A percentile compares a stretch with the other conserved stretches of the same genome.
Evolutionary conservation across 2,113 vertebrate genomes (phyloP).

Genomic region (Amblyopsis rosae): DNA sequence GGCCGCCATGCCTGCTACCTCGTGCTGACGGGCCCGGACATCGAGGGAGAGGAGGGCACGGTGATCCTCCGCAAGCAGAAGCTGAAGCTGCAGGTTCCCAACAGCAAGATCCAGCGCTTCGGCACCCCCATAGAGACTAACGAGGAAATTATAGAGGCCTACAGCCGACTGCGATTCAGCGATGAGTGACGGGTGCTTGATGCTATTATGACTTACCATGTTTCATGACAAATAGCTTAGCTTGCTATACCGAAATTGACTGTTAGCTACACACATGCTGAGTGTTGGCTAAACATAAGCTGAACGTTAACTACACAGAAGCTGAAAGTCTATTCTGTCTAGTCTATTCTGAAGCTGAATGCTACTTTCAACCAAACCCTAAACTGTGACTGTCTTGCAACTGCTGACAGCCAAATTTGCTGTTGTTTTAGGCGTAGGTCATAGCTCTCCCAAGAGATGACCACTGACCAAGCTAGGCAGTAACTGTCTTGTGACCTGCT

Average conservation of each 20-base stretch:
- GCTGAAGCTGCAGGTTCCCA: conserved; percentile 79
- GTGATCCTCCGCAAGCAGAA: conserved; percentile 86
- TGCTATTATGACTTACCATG: neutral
- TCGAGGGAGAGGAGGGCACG: conserved; percentile 18
- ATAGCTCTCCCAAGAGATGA: neutral
- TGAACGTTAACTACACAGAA: neutral
- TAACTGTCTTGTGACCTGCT: neutral
- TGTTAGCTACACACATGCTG: too few species aligned
- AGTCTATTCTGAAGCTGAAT: conserved; percentile 22
- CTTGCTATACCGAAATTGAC: neutral
- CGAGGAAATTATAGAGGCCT: conserved; percentile 79
- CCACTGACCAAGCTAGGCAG: conserved; percentile 3
- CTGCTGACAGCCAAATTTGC: conserved; percentile 44
- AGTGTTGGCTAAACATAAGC: neutral
- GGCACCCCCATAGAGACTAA: conserved; percentile 50
- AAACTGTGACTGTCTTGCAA: conserved; percentile 21
- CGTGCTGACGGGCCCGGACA: conserved; percentile 77
- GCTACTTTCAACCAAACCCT: neutral
- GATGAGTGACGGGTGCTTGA: conserved; percentile 50
- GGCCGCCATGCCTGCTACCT: conserved; percentile 90
- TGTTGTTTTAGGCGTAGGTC: neutral
- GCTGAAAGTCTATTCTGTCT: neutral
- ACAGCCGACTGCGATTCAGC: conserved; percentile 84
- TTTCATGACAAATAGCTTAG: neutral
- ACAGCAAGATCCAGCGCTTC: conserved; percentile 74